Evolutionary conservation across 1,140 invertebrate genomes (phyloP), one percentile per base, ranked within the genome.

Genomic region (Tetranychus urticae): DNA sequence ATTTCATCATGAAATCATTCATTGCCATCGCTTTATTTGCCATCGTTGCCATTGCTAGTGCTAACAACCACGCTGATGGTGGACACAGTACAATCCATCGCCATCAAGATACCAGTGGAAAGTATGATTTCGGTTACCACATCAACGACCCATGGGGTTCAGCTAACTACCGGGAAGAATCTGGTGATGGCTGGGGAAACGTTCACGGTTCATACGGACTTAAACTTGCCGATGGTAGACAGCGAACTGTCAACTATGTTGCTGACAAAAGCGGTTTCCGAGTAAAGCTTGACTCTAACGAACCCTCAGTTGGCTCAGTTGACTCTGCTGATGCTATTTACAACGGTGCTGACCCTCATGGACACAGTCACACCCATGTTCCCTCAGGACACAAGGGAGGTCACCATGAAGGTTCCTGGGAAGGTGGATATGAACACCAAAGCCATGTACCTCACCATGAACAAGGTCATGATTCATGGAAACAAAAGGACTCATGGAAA

Each of bases 81-180:
- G 50, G 50, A n/a, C 50, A 52, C 31, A 52, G 50, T 52, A 33
- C n/a, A 13, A 52, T 52, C 2, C 12, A 52, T 23, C 50, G 31
- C 12, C n/a, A 52, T 2, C 50, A 52, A 23, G 50, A 52, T 52
- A 34, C 6, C n/a, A 45, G 65, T 45, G 66, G 65, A 13, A 67
- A 65, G 37, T 68, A 68, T 56, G 48, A 45, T 31, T 68, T 68
- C 61, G 62, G 59, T 35, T 68, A 68, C 36, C 61, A 68, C 10
- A 66, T 67, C n/a, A 50, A 37, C 14, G 65, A 68, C 37, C 55
- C 55, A 14, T 37, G 37, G 37, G 55, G 55, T 35, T 65, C 66
- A 7, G 42, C 56, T 34, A 67, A 68, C 48, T 63, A 54, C 14
- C 62, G 67, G 2, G 34, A 52, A 14, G 67, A 68, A 56, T 55